phyloP scores from a whole-genome alignment of 1,140 invertebrate species.

The Chymomyza costata region DNA sequence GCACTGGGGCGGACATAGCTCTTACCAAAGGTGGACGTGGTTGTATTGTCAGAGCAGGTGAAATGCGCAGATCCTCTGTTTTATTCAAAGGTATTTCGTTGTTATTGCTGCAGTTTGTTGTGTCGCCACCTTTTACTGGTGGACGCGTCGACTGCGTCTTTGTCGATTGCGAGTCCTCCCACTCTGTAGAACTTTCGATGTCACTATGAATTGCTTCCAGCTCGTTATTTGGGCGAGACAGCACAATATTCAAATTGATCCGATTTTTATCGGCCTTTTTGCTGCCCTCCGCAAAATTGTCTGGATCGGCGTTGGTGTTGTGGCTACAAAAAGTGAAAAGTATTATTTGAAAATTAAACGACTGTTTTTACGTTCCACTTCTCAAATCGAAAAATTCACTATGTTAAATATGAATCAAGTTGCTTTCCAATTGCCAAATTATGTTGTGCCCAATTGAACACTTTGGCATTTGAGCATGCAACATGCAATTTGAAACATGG shows the following conservation, averaged over 20 bases:
- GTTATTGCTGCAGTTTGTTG: slow-evolving; percentile 1
- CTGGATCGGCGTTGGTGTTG: neutral
- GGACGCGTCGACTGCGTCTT: neutral
- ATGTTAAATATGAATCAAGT: slow-evolving; percentile 71
- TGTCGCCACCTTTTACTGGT: neutral
- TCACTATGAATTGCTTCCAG: slow-evolving; percentile 41
- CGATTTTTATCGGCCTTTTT: slow-evolving; percentile 64
- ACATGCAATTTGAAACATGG: slow-evolving; percentile 20
- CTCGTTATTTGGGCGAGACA: slow-evolving; percentile 59
- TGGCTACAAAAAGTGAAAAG: slow-evolving; percentile 9
- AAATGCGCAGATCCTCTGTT: slow-evolving; percentile 25
- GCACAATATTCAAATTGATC: slow-evolving; percentile 67
- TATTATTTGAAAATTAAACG: slow-evolving; percentile 1
- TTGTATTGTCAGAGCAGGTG: slow-evolving; percentile 55
- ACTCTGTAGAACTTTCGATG: slow-evolving; percentile 37
- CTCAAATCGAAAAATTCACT: too few relatives aligned
- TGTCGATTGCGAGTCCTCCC: slow-evolving; percentile 16
- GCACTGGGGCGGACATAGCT: slow-evolving; percentile 75
- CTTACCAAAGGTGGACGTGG: slow-evolving; percentile 66
- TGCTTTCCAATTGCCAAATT: slow-evolving; percentile 71
- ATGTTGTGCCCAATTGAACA: slow-evolving; percentile 57
- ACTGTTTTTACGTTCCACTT: neutral
- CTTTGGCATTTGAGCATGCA: slow-evolving; percentile 32
- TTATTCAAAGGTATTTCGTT: neutral
- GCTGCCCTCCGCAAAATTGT: slow-evolving; percentile 33